Evolutionary conservation across 1,140 invertebrate species (phyloP), one percentile per base, ranked within the genome.

Genomic region (Palaemon carinicauda): DNA sequence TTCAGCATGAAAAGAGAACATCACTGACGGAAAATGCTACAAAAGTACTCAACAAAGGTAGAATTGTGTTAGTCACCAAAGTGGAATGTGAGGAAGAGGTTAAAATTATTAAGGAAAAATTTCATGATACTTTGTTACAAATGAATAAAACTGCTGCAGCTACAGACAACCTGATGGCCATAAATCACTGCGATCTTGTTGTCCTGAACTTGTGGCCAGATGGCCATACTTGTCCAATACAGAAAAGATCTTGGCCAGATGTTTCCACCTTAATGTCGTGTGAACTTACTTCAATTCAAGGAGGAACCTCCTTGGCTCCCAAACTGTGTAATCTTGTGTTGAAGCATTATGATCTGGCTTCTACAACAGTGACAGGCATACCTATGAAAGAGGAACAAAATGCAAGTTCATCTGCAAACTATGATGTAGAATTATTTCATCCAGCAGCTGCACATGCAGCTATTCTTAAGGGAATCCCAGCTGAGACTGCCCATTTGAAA

Each of bases 311-410:
- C 90, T 91, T 95, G 31, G 93, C 94, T 0, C 93, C 92, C 82
- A 95, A 96, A 90, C 91, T 97, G 14, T 95, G 95, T 0, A 93
- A 95, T 77, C 90, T 93, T 21, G 92, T 91, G 5, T 91, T 93
- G 85, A 90, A 91, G 51, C 98, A 99, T 91, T 99, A 98, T 90
- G 94, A 96, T 91, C 92, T 99, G n/a, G 95, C 97, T 1, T 97
- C 96, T 79, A 99, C 98, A 17, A 98, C 97, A 1, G 97, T 99
- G 0, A 99, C 97, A 31, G 98, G 97, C 41, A 99, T 99, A 90
- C 98, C 98, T 5, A 99, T 99, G 98, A 99, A 99, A 93, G 98
- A 99, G 92, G 98, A 99, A 92, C 98, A 99, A 93, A 99, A 99
- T 92, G 97, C 98, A 0, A 97, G 96, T 91, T 98, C 97, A 0